Conservation (phyloP, 2,888 invertebrate genomes). For the Agonopterix arenella region DNA sequence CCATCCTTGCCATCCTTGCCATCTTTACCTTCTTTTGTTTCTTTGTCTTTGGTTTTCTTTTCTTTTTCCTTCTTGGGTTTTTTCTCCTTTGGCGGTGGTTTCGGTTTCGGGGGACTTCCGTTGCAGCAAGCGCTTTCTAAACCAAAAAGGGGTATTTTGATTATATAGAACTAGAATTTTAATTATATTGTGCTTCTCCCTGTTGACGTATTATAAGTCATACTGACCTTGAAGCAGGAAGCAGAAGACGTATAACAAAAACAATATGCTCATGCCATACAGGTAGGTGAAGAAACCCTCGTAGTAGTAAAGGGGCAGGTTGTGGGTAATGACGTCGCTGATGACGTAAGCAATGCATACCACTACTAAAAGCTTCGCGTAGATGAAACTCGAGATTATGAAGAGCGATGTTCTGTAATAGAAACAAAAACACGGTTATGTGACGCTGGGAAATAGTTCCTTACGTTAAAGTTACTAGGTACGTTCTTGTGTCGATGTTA, state of each 20-base stretch:
- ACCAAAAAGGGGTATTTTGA: conserved; percentile 5
- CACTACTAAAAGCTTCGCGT: conserved; percentile 95
- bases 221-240: conserved; percentile 88
- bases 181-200: not conserved
- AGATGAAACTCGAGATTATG: conserved; percentile 97
- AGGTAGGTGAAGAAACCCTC: conserved; percentile 97
- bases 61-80: conserved; percentile 82
- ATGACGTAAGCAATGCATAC: conserved; percentile 96
- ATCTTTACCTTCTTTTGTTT: conserved; percentile 68
- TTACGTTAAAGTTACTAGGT: not conserved
- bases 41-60: conserved; percentile 80
- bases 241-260: conserved; percentile 95
- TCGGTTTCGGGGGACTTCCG: conserved; percentile 81
- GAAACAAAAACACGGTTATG: conserved; percentile 20
- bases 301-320: conserved; percentile 93
- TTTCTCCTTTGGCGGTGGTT: conserved; percentile 80
- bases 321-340: conserved; percentile 95
- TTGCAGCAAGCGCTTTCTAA: conserved; percentile 90
- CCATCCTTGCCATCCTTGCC: conserved; percentile 73
- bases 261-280: conserved; percentile 94
- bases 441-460: too few relatives aligned
- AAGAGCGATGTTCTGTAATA: conserved; percentile 92
- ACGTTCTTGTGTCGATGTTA: not conserved
- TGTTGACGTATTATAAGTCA: not conserved
- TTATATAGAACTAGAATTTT: not conserved